A percentile compares a stretch with the other conserved stretches of the same genome.
These are phyloP conservation scores for Teleiodes luculella DNA, from an alignment of 2,888 invertebrate species.

Conservation along the genomic window DNA sequence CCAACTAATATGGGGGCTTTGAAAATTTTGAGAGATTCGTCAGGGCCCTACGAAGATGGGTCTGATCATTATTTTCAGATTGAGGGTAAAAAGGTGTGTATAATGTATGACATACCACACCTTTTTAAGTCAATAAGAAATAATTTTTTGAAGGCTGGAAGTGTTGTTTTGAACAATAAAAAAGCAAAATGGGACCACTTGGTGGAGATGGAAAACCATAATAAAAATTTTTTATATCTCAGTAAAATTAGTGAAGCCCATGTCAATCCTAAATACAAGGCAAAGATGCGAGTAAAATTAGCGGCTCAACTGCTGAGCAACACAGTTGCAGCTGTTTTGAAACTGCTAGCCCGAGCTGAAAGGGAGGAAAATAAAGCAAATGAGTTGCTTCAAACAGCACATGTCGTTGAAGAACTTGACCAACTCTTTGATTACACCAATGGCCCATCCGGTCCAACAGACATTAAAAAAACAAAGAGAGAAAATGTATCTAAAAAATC, in stretches of 20 bases:
- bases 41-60: background rate
- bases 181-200: constrained; percentile 14
- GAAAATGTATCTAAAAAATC: background rate
- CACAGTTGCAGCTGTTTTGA: background rate
- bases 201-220: background rate
- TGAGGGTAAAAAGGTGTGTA: constrained; percentile 10
- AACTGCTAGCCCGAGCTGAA: background rate
- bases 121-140: constrained; percentile 17
- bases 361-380: background rate
- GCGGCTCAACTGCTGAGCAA: background rate
- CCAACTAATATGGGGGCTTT: constrained; percentile 21
- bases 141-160: constrained; percentile 11
- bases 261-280: background rate
- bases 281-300: background rate
- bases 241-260: background rate
- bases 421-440: background rate
- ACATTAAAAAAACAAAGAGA: background rate
- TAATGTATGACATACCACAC: constrained; percentile 15
- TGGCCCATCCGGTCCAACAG: background rate
- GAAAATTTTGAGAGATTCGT: background rate
- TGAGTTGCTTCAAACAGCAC: background rate
- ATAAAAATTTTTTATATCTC: background rate
- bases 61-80: constrained; percentile 1
- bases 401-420: background rate
- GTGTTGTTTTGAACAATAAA: constrained; percentile 10